Conservation (phyloP, 1,140 invertebrate species). For the Cotesia typhae region DNA sequence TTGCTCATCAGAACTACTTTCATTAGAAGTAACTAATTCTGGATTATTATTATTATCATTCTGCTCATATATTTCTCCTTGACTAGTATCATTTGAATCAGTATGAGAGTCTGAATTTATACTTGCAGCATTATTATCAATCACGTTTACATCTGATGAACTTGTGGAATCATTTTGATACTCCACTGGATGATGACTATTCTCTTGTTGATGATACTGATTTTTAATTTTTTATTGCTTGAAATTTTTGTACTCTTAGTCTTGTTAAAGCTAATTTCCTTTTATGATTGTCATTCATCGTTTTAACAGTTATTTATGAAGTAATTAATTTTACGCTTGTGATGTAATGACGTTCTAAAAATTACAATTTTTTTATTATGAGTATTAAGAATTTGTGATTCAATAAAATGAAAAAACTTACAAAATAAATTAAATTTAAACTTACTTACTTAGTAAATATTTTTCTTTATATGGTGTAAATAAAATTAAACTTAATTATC, state of each 20-base stretch:
- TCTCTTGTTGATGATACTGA: neutral
- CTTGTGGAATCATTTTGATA: neutral
- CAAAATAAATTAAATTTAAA: too few species aligned
- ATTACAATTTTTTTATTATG: too few species aligned
- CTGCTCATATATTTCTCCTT: neutral
- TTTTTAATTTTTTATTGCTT: neutral
- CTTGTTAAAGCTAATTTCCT: neutral
- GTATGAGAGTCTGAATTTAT: neutral
- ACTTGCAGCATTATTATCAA: neutral
- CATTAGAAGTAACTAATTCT: neutral
- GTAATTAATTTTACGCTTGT: too few species aligned
- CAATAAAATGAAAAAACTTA: too few species aligned
- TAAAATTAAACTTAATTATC: too few species aligned
- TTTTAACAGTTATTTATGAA: neutral
- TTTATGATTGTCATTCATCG: slow-evolving; percentile 30
- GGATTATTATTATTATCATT: neutral
- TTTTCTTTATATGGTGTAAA: too few species aligned
- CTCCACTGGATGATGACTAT: neutral
- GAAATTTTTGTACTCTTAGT: neutral
- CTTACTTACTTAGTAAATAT: too few species aligned
- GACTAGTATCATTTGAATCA: neutral
- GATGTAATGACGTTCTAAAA: too few species aligned
- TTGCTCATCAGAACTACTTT: slow-evolving; percentile 7
- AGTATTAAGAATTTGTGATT: too few species aligned
- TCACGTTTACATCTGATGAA: neutral